These are phyloP conservation scores for Hozukius guyotensis DNA, from an alignment of 2,797 vertebrate genomes.

Conservation along the genomic window DNA sequence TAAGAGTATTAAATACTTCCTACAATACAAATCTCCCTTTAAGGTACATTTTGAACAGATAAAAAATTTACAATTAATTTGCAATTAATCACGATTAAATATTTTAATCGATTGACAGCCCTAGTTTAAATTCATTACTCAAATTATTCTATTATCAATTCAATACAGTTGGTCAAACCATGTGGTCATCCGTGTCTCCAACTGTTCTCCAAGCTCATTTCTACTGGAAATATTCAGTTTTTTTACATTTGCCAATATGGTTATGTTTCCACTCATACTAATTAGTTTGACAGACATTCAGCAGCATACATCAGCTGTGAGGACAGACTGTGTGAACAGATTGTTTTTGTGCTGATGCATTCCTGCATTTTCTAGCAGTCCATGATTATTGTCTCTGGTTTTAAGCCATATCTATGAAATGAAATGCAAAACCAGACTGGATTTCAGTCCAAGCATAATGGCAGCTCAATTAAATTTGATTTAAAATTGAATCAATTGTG, in stretches of 20 bases:
- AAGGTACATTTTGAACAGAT: too few species aligned
- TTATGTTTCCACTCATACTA: not conserved
- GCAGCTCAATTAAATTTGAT: not conserved
- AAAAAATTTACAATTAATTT: too few species aligned
- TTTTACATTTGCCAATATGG: not conserved
- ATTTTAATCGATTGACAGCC: too few species aligned
- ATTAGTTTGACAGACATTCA: not conserved
- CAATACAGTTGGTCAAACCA: not conserved
- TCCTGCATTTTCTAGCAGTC: not conserved
- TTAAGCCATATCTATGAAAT: not conserved
- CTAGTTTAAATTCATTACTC: not conserved
- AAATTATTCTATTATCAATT: not conserved
- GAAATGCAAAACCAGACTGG: not conserved
- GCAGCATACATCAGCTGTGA: not conserved
- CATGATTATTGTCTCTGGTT: not conserved
- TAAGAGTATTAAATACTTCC: too few species aligned
- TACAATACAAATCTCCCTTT: too few species aligned
- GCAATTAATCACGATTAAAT: too few species aligned
- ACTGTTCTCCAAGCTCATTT: not conserved
- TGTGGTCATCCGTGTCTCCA: not conserved
- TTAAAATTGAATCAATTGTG: not conserved
- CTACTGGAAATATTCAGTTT: not conserved
- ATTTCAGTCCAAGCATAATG: not conserved
- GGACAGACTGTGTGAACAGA: conserved; percentile 1
- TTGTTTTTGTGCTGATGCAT: conserved; percentile 10